These are phyloP conservation scores for Vanessa atalanta DNA, from an alignment of 1,140 invertebrate genomes.

Conservation along the genomic window DNA sequence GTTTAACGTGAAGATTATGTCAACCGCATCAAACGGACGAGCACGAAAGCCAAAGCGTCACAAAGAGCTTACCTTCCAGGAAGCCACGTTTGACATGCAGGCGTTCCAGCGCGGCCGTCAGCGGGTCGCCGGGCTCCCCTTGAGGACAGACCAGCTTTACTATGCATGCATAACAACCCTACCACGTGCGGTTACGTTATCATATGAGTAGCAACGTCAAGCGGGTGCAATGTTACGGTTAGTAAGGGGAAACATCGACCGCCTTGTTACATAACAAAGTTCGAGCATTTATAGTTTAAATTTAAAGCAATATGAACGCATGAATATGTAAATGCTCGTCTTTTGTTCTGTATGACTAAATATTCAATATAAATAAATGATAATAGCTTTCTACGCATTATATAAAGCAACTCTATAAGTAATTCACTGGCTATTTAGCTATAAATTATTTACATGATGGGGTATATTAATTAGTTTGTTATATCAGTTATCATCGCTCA, in stretches of 20 bases:
- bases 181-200: conserved; percentile 19
- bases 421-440: no score
- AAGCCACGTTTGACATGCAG: conserved; percentile 49
- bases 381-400: no score
- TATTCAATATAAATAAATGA: no score
- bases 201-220: neutral
- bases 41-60: conserved; percentile 8
- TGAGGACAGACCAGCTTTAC: conserved; percentile 44
- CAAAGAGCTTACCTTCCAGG: conserved; percentile 47
- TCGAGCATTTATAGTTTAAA: neutral
- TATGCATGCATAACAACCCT: conserved; percentile 33
- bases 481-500: neutral
- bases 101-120: conserved; percentile 38
- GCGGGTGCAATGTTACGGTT: conserved; percentile 14
- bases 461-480: no score
- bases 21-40: neutral
- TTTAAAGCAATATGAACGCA: neutral
- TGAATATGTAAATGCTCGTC: neutral
- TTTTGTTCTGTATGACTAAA: no score
- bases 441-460: no score
- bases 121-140: conserved; percentile 44
- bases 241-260: neutral
- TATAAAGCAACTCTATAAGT: no score
- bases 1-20: neutral
- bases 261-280: neutral